Evolutionary conservation across 2,888 invertebrate species (phyloP), one percentile per base, ranked within the genome.

Genomic region (Pristionchus entomophagus): DNA sequence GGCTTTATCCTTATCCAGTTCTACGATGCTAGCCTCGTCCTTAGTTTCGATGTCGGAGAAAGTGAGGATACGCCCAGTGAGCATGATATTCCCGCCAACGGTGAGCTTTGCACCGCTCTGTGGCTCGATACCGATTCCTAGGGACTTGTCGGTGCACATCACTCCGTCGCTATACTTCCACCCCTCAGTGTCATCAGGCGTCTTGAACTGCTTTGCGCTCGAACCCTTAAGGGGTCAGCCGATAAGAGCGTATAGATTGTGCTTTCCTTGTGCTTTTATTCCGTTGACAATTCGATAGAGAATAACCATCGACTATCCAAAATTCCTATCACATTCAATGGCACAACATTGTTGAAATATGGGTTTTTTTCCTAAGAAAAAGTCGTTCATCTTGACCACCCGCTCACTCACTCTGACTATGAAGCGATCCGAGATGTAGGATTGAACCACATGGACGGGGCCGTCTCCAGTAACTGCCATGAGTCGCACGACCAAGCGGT

Each of bases 171-270:
- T 98, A 87, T 97, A 96, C 94, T 97, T 97, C 98, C 98, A 99
- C 93, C 96, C 96, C 38, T 96, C 95, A 86, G 97, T 97, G 88
- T 96, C 96, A 94, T 99, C 99, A 38, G 91, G 92, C 78, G 97
- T 97, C 94, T 99, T 99, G 94, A 99, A 99, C 94, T 99, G 99
- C 0, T 99, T 99, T 0, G 99, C 99, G 95, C 99, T 99, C 26
- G 98, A 98, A 83, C 99, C 99, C 97, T 97, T 94, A 22, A 84
- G 65, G 6, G 19, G 38, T 19, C 51, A 51, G 19, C 51, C 14
- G 17, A 6, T 51, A 2, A 19, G 14, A 51, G 10, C 19, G 51
- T 51, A 2, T 14, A 51, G 51, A 51, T 19, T 19, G 19, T 2
- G 26, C 59, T 59, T n/a, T n/a, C n/a, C n/a, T n/a, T n/a, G n/a